Evolutionary conservation across 2,888 invertebrate species (phyloP).

Genomic region (Cheilosia impressa): DNA sequence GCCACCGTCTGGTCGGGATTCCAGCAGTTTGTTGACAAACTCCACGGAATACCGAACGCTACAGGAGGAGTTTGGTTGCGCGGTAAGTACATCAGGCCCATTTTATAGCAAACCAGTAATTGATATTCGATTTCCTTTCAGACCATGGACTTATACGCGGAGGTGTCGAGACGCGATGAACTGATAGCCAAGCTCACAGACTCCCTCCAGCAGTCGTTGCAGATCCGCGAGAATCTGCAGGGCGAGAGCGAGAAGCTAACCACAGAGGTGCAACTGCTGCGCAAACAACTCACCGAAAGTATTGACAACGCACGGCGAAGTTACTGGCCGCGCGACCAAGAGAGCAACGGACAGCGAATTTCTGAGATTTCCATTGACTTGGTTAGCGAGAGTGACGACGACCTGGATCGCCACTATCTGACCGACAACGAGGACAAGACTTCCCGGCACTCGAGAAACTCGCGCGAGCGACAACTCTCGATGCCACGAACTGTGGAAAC

Average conservation of each 20-base stretch:
- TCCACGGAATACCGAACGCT: constrained; percentile 90
- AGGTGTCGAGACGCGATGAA: constrained; percentile 88
- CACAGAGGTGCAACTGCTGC: constrained; percentile 85
- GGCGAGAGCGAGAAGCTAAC: constrained; percentile 86
- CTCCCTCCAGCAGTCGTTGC: constrained; percentile 88
- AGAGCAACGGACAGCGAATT: constrained; percentile 81
- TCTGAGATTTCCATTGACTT: constrained; percentile 83
- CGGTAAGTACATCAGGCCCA: constrained; percentile 84
- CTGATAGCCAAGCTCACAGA: constrained; percentile 89
- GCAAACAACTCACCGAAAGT: constrained; percentile 84
- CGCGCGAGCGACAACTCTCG: constrained; percentile 80
- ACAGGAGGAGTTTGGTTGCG: constrained; percentile 88
- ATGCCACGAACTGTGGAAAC: constrained; percentile 77
- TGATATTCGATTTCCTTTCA: constrained; percentile 82
- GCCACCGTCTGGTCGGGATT: constrained; percentile 81
- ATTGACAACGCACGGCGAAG: constrained; percentile 82
- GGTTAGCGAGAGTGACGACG: constrained; percentile 83
- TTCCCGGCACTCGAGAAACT: constrained; percentile 79
- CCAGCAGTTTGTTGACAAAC: constrained; percentile 81
- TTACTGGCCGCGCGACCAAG: constrained; percentile 80
- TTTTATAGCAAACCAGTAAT: not conserved
- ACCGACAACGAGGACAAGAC: constrained; percentile 81
- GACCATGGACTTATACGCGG: constrained; percentile 90
- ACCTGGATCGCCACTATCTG: constrained; percentile 80
- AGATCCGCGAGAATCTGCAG: constrained; percentile 86